phyloP scores from a whole-genome alignment of 2,113 vertebrate genomes.

The Perca flavescens region DNA sequence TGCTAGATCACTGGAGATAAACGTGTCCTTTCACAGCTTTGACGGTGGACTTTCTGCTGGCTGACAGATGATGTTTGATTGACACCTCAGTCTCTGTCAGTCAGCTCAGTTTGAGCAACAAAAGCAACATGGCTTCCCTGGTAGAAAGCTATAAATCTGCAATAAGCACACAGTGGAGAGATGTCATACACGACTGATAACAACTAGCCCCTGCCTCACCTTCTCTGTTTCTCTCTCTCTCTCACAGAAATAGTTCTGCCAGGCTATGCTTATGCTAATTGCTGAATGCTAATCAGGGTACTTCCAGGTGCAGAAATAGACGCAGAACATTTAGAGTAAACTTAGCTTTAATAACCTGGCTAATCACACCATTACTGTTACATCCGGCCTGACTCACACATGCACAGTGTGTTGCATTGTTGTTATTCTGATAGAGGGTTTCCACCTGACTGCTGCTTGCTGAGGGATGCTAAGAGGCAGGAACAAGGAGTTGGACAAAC shows the following conservation, averaged over 20 bases:
- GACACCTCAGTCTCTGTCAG: constrained; percentile 43
- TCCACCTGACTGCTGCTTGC: constrained; percentile 66
- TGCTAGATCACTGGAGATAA: neutral
- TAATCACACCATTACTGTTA: constrained; percentile 68
- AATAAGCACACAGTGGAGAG: constrained; percentile 44
- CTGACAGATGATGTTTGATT: constrained; percentile 52
- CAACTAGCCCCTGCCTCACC: constrained; percentile 31
- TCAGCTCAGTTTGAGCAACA: constrained; percentile 58
- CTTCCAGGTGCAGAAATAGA: constrained; percentile 72
- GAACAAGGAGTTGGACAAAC: constrained; percentile 63
- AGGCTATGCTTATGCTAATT: constrained; percentile 64
- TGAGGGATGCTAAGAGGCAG: constrained; percentile 67
- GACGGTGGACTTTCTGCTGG: constrained; percentile 16
- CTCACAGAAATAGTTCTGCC: constrained; percentile 33
- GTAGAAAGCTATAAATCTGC: constrained; percentile 57
- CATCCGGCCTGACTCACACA: constrained; percentile 40
- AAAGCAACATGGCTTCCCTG: constrained; percentile 50
- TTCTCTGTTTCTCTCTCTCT: constrained; percentile 6
- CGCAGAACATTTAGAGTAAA: constrained; percentile 67
- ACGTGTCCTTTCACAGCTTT: constrained; percentile 29
- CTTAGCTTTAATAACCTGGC: constrained; percentile 76
- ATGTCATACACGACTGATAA: constrained; percentile 61
- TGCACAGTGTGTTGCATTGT: constrained; percentile 20
- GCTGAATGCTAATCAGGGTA: constrained; percentile 64
- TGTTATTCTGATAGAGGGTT: constrained; percentile 61